Conservation (phyloP, 2,888 invertebrate genomes). For the Acleris holmiana region DNA sequence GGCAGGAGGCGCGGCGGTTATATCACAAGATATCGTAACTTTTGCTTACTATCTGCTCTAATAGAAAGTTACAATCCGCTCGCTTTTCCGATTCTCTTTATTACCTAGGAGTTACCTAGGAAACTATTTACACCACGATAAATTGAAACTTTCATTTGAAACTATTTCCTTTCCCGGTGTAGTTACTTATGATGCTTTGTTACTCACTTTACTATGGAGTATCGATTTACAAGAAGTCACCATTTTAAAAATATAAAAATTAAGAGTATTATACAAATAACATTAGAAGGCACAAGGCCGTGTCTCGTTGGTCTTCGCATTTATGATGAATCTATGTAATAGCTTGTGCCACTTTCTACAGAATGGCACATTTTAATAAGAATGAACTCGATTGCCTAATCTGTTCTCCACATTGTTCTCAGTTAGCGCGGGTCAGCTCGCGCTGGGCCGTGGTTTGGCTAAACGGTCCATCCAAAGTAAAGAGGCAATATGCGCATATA, state of each 20-base stretch:
- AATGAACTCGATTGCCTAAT: conserved; percentile 39
- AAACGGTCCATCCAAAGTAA: conserved; percentile 25
- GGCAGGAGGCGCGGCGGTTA: conserved; percentile 57
- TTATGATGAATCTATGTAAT: conserved; percentile 27
- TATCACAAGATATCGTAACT: conserved; percentile 78
- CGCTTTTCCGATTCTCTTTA: conserved; percentile 73
- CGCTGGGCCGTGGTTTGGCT: conserved; percentile 21
- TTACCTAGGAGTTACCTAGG: conserved; percentile 57
- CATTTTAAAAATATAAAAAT: not conserved
- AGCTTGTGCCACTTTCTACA: conserved; percentile 39
- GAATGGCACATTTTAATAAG: conserved; percentile 38
- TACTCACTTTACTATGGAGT: not conserved
- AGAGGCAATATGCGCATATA: too few species aligned
- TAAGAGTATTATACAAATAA: conserved; percentile 15
- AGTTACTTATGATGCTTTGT: conserved; percentile 12
- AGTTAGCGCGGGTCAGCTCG: conserved; percentile 40
- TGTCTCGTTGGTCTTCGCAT: conserved; percentile 4
- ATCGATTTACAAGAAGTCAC: not conserved
- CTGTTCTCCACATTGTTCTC: conserved; percentile 41
- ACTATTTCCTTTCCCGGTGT: conserved; percentile 28
- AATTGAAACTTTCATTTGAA: conserved; percentile 38
- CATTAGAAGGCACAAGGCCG: conserved; percentile 17
- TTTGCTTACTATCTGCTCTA: conserved; percentile 65
- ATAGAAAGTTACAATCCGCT: conserved; percentile 75
- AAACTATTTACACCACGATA: conserved; percentile 42